Evolutionary conservation across 2,888 invertebrate genomes (phyloP), one percentile per base, ranked within the genome.

Genomic region (Trimorus sp.): DNA sequence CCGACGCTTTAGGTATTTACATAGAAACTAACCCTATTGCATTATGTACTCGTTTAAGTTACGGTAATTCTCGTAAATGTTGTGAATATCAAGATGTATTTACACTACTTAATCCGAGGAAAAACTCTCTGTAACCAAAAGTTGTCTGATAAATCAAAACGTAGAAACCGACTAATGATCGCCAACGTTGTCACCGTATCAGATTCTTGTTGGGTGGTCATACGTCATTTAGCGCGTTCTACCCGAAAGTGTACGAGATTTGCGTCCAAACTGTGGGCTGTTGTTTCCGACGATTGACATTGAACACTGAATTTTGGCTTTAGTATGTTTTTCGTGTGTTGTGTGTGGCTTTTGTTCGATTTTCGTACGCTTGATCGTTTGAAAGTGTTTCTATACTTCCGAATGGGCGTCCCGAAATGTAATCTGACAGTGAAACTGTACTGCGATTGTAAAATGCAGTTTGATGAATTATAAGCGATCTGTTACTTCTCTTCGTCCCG

Each of bases 101-200:
- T 91, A 91, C 91, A 90, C 90, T 90, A 90, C 88, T 88, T 89
- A 90, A 89, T 90, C 89, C 89, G 90, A 89, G 90, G 90, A 89
- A 89, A 86, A 87, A 86, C 82, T 85, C 84, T 86, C 87, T 87
- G 87, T 86, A 86, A 87, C 85, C 79, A 81, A 87, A 86, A 85
- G 54, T 76, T 81, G 66, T 82, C 66, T 79, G 80, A 81, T 15
- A 82, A 83, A 84, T 60, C 16, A 73, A 84, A 66, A 51, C 84
- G 84, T 85, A 85, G 85, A 85, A 89, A 89, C 86, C 87, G 88
- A 88, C 85, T 87, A 87, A 89, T 87, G 86, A 89, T 89, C 89
- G 88, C 87, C 86, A 82, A 84, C 86, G 87, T 86, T 73, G 78
- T 85, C 84, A 76, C 87, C 62, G 71, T 66, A 83, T 78, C 84